Conservation (phyloP, 2,113 vertebrate species). For the Poeciliopsis retropinna region DNA sequence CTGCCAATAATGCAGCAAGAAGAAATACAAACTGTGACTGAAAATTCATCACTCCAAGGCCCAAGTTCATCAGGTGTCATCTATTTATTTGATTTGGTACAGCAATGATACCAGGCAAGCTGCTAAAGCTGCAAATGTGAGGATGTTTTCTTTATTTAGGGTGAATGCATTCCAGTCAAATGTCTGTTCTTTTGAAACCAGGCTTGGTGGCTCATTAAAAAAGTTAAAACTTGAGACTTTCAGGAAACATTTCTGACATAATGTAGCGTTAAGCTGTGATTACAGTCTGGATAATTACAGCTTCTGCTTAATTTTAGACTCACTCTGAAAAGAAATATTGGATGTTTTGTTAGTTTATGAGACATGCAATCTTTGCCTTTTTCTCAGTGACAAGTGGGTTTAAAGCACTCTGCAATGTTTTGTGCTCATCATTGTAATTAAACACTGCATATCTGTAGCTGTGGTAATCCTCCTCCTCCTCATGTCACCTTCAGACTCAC, state of each 20-base stretch:
- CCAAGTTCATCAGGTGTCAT: not conserved
- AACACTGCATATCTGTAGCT: constrained; percentile 29
- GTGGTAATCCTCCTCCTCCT: constrained; percentile 23
- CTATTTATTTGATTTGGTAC: too few species aligned
- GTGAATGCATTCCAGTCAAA: not conserved
- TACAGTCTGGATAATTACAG: not conserved
- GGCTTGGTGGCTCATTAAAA: constrained; percentile 21
- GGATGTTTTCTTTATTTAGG: not conserved
- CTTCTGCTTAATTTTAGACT: not conserved
- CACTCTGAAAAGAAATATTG: not conserved
- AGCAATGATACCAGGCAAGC: not conserved
- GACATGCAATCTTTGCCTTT: not conserved
- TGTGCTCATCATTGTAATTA: constrained; percentile 9
- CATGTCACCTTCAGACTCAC: constrained; percentile 25
- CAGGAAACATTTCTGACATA: not conserved
- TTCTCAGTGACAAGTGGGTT: not conserved
- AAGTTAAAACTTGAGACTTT: not conserved
- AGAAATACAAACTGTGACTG: not conserved
- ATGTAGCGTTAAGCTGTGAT: not conserved
- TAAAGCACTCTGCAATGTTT: not conserved
- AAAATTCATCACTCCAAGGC: not conserved
- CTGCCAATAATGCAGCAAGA: not conserved
- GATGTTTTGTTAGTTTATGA: not conserved
- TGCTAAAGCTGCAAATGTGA: not conserved
- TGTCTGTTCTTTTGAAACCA: not conserved